Evolutionary conservation across 2,888 invertebrate species (phyloP).

Genomic region (Pocota personata): DNA sequence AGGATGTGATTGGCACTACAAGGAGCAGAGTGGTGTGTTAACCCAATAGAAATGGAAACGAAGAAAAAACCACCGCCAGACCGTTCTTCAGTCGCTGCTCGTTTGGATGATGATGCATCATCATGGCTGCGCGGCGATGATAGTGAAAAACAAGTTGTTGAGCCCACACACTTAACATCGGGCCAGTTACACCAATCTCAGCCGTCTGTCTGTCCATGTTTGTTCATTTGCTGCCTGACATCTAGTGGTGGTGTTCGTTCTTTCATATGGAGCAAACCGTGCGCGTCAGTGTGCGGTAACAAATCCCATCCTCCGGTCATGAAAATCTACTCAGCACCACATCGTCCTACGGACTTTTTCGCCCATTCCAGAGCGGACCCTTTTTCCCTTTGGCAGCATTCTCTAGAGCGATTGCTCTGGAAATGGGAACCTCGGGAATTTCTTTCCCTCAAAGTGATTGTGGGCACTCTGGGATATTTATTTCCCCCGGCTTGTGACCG

Average conservation of each 20-base stretch:
- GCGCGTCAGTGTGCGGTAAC: slow-evolving; percentile 51
- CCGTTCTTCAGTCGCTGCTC: slow-evolving; percentile 37
- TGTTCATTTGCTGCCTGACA: slow-evolving; percentile 71
- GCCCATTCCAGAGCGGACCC: not conserved
- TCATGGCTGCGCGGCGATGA: slow-evolving; percentile 58
- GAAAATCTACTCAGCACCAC: slow-evolving; percentile 30
- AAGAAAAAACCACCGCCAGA: slow-evolving; percentile 7
- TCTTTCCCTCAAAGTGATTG: slow-evolving; percentile 46
- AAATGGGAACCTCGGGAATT: slow-evolving; percentile 49
- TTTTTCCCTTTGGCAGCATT: not conserved
- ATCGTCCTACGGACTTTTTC: slow-evolving; percentile 63
- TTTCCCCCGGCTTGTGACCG: not conserved
- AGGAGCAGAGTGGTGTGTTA: slow-evolving; percentile 38
- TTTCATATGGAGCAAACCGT: not conserved
- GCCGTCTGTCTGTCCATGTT: slow-evolving; percentile 71
- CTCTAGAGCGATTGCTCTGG: not conserved
- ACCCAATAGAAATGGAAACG: slow-evolving; percentile 43
- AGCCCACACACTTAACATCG: slow-evolving; percentile 67
- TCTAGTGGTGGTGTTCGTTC: too few relatives aligned
- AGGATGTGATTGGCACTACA: slow-evolving; percentile 73
- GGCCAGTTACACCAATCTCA: slow-evolving; percentile 67
- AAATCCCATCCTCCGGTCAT: slow-evolving; percentile 66
- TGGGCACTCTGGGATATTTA: slow-evolving; percentile 47
- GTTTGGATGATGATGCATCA: slow-evolving; percentile 56
- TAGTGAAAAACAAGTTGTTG: slow-evolving; percentile 73